Evolutionary conservation across 2,113 vertebrate genomes (phyloP), one percentile per base, ranked within the genome.

Genomic region (Condylura cristata): DNA sequence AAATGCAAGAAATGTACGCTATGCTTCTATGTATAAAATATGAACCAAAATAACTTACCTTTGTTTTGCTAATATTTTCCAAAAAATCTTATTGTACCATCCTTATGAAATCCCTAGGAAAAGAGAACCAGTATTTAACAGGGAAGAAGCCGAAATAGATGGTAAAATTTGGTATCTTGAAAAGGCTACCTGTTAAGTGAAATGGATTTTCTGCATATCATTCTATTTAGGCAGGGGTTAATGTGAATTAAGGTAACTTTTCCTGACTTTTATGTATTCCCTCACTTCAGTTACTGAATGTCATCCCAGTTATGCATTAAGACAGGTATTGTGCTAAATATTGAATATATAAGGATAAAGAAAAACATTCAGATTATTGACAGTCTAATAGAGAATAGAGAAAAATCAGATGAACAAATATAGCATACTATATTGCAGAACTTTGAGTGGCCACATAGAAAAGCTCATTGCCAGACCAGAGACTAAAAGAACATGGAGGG

Each of bases 281-380:
- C 92, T 92, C 9, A 78, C 76, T 96, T 89, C 39, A 58, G 30
- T 86, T 86, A 91, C 32, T 65, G 60, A 79, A 5, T 26, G 32
- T 39, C 32, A 44, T 34, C 1, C 17, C 68, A 20, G 22, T 30
- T 78, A 20, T 4, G 6, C 85, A 10, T 18, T 86, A 56, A 34
- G 53, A 65, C 39, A 83, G 6, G 5, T 24, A 28, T 24, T 72
- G 63, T 14, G 6, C n/a, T 89, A 82, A 90, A 22, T 58, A 53
- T 9, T 76, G 68, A 7, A 44, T 13, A 48, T 44, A 75, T 58
- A 82, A 92, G 94, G 37, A n/a, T 68, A 76, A 75, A 93, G 7
- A 32, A 86, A 82, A 82, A 56, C 16, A 79, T 89, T 74, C 86
- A 93, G 60, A 66, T 86, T 82, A 82, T 71, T 89, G 24, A 83